A percentile compares a stretch with the other conserved stretches of the same genome.
phyloP scores from a whole-genome alignment of 1,140 invertebrate species.

The Aradophagus sp. region DNA sequence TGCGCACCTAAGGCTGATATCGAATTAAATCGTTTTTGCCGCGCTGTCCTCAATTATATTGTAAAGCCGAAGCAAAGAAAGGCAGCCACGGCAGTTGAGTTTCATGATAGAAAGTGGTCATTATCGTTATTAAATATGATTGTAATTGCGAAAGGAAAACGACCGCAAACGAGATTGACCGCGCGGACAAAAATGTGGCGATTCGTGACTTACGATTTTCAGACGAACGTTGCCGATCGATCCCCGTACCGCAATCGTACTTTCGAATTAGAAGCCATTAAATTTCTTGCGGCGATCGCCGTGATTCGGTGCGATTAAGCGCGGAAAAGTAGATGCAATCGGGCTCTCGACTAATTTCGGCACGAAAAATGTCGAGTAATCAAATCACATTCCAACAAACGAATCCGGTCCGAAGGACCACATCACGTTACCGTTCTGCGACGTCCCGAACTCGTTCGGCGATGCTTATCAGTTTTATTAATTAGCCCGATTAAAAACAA shows the following conservation, averaged over 20 bases:
- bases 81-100: conserved; percentile 8
- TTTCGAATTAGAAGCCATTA: conserved; percentile 21
- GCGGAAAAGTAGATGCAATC: too few relatives aligned
- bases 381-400: too few relatives aligned
- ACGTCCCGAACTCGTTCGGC: background rate
- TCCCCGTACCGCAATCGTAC: conserved; percentile 4
- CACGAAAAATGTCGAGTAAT: too few relatives aligned
- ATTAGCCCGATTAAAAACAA: conserved; percentile 14
- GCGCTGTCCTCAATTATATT: conserved; percentile 20
- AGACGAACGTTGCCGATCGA: conserved; percentile 7
- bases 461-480: conserved; percentile 12
- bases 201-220: conserved; percentile 35
- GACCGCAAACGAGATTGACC: conserved; percentile 20
- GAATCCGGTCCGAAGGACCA: too few relatives aligned
- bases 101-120: conserved; percentile 39
- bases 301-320: too few relatives aligned
- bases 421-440: too few relatives aligned
- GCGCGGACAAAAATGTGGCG: conserved; percentile 17
- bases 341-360: too few relatives aligned
- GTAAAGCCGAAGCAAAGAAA: conserved; percentile 5
- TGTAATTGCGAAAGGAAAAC: conserved; percentile 40
- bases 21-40: too few relatives aligned
- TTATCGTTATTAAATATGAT: conserved; percentile 44
- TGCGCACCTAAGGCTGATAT: too few relatives aligned
- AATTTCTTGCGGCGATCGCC: conserved; percentile 3